phyloP scores from a whole-genome alignment of 2,888 invertebrate genomes.

The Lithophane socia region DNA sequence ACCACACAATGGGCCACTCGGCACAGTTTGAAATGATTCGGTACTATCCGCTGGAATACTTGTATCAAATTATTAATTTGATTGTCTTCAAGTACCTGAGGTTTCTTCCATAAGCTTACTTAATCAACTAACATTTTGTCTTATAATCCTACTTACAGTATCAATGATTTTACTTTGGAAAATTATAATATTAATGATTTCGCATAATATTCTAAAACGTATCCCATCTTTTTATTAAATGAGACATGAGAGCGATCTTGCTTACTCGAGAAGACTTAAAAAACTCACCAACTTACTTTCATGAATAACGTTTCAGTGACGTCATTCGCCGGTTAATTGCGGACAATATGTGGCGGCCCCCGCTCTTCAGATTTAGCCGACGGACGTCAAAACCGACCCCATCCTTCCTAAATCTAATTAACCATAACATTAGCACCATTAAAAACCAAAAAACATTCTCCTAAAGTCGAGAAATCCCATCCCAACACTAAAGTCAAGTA shows the following conservation, averaged over 20 bases:
- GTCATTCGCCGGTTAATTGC: no score
- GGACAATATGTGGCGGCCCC: no score
- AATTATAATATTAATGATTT: background rate
- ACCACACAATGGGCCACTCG: slow-evolving; percentile 43
- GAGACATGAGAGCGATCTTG: background rate
- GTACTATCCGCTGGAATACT: background rate
- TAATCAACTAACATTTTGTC: background rate
- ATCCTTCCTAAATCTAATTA: background rate
- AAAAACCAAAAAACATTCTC: background rate
- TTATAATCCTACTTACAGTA: background rate
- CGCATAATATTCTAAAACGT: background rate
- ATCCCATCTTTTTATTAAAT: background rate
- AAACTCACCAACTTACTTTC: no score
- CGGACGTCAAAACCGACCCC: background rate
- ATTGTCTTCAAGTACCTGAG: background rate
- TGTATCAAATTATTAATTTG: slow-evolving; percentile 21
- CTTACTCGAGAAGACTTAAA: background rate
- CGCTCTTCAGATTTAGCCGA: background rate
- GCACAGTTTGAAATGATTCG: slow-evolving; percentile 3
- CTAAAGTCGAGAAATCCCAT: slow-evolving; percentile 20
- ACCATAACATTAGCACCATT: background rate
- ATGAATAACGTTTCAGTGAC: no score
- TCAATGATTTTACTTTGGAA: background rate
- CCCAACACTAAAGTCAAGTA: slow-evolving; percentile 54
- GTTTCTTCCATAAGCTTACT: background rate